Conservation (phyloP, 2,113 vertebrate species). For the Okapia johnstoni region DNA sequence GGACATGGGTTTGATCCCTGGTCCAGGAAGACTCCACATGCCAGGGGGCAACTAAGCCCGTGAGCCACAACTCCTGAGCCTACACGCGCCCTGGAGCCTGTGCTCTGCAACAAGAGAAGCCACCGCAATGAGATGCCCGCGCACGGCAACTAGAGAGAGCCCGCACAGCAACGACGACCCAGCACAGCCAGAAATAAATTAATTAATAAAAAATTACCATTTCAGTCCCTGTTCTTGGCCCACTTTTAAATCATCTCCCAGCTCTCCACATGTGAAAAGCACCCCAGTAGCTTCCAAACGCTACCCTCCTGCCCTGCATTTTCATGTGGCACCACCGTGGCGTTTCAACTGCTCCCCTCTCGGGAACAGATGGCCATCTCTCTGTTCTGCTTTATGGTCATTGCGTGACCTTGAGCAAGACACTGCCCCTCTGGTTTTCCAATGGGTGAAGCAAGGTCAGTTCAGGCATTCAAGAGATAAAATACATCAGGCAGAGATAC, state of each 20-base stretch:
- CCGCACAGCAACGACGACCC: neutral
- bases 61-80: neutral
- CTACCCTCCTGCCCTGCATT: fast-evolving
- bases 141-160: neutral
- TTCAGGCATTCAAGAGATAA: neutral
- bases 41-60: neutral
- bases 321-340: fast-evolving
- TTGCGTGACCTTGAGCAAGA: neutral
- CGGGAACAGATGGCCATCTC: neutral
- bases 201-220: neutral
- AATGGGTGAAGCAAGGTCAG: neutral
- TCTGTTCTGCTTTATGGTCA: neutral
- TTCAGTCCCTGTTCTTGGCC: neutral
- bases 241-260: neutral
- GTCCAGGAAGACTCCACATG: neutral
- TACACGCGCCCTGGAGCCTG: neutral
- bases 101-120: neutral
- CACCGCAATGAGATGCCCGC: fast-evolving
- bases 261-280: neutral
- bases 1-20: neutral
- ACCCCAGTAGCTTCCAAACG: neutral
- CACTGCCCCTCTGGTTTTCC: neutral
- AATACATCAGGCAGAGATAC: neutral
- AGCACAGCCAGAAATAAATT: neutral
- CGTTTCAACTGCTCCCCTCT: neutral